Percentiles rank a stretch among this genome's conserved stretches.
Conservation (phyloP, 37 sponge, comb jelly and placozoan species). For the Chondrilla cf. caribensis region DNA sequence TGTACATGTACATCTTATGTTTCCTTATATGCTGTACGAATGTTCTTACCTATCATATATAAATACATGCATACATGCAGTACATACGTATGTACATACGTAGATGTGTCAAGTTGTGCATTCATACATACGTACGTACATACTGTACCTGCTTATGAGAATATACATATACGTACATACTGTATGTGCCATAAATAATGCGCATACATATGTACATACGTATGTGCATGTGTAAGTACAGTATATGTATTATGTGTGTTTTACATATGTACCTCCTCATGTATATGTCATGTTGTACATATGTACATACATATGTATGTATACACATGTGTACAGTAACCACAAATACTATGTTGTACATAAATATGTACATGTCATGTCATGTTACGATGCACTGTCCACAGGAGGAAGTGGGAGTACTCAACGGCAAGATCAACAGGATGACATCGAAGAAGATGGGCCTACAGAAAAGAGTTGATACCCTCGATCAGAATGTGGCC, state of each 20-base stretch:
- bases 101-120: neutral
- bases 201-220: no score
- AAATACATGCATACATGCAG: neutral
- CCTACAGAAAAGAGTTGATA: no score
- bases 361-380: neutral
- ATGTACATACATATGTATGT: conserved; percentile 2
- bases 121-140: neutral
- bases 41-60: neutral
- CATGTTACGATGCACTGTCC: neutral
- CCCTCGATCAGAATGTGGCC: no score
- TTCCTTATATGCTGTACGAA: neutral
- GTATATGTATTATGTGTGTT: no score
- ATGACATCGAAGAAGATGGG: neutral
- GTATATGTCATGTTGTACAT: neutral
- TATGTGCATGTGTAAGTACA: no score
- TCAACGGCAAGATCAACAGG: neutral
- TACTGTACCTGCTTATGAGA: neutral
- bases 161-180: neutral
- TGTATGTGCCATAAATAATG: no score
- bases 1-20: no score
- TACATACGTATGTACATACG: neutral
- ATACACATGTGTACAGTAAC: neutral
- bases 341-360: neutral
- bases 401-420: neutral
- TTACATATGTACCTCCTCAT: no score